Evolutionary conservation across 2,888 invertebrate species (phyloP).

Genomic region (Machimus atricapillus): DNA sequence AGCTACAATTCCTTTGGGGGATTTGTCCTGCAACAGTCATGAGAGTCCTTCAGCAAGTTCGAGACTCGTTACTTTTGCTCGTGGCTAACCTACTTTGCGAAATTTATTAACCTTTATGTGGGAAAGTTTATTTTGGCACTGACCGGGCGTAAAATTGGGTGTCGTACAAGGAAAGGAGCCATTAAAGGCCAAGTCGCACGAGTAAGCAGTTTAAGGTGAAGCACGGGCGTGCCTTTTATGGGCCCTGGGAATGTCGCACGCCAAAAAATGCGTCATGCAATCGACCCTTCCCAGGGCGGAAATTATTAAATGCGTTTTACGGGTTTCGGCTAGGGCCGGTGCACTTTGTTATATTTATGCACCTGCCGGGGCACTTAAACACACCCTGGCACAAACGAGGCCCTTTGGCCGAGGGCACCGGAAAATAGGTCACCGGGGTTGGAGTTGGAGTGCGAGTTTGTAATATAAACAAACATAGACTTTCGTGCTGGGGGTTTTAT

Average conservation of each 20-base stretch:
- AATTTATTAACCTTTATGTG: not conserved
- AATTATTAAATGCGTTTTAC: not conserved
- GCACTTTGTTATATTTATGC: not conserved
- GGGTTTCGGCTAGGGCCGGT: not conserved
- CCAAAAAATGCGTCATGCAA: not conserved
- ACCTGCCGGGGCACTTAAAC: not conserved
- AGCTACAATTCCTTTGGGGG: not conserved
- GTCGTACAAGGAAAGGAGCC: not conserved
- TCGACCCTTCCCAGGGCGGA: not conserved
- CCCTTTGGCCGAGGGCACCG: not conserved
- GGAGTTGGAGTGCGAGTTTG: not conserved
- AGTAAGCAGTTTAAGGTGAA: not conserved
- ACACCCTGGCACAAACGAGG: not conserved
- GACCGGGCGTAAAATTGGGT: not conserved
- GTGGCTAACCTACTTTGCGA: not conserved
- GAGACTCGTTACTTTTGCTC: not conserved
- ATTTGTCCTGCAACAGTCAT: not conserved
- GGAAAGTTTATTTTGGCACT: not conserved
- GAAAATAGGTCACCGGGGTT: not conserved
- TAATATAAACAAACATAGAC: not conserved
- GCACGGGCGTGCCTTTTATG: not conserved
- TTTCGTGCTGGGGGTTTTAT: not conserved
- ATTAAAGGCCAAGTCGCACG: not conserved
- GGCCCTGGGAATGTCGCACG: not conserved
- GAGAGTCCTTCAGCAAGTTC: not conserved